Percentiles rank a stretch among this genome's conserved stretches.
Conservation (phyloP, 2,797 vertebrate species). For the Halcyon leucocephala region DNA sequence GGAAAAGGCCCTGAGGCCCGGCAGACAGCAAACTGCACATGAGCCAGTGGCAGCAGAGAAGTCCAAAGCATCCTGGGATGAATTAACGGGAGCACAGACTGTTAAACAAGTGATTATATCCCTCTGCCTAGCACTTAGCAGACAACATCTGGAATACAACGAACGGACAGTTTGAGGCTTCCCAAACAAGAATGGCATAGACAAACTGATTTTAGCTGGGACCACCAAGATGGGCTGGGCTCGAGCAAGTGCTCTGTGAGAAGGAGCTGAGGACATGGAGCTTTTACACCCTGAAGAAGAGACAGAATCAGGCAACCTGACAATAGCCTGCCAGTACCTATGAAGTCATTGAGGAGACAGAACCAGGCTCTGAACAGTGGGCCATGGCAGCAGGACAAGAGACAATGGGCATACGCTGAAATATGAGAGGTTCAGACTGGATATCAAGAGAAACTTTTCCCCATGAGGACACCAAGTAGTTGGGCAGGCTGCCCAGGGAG, state of each 20-base stretch:
- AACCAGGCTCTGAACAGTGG: neutral
- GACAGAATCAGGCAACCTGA: neutral
- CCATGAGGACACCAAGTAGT: neutral
- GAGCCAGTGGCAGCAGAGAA: neutral
- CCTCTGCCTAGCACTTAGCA: neutral
- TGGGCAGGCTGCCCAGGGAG: neutral
- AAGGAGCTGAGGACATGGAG: neutral
- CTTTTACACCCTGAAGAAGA: neutral
- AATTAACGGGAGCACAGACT: neutral
- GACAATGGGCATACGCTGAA: neutral
- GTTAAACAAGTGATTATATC: neutral
- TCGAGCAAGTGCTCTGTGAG: neutral
- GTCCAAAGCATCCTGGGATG: neutral
- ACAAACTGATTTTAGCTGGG: neutral
- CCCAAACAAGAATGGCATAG: neutral
- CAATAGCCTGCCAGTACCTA: neutral
- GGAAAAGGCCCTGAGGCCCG: neutral
- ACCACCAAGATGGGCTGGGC: neutral
- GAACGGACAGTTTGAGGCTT: neutral
- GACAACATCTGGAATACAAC: neutral
- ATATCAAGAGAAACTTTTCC: neutral
- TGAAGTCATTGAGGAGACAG: neutral
- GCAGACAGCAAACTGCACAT: neutral
- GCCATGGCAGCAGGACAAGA: neutral
- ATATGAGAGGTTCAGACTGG: neutral